Base-by-base conservation (phyloP, 2,797 vertebrate species). In the Catamblyrhynchus diadema region DNA sequence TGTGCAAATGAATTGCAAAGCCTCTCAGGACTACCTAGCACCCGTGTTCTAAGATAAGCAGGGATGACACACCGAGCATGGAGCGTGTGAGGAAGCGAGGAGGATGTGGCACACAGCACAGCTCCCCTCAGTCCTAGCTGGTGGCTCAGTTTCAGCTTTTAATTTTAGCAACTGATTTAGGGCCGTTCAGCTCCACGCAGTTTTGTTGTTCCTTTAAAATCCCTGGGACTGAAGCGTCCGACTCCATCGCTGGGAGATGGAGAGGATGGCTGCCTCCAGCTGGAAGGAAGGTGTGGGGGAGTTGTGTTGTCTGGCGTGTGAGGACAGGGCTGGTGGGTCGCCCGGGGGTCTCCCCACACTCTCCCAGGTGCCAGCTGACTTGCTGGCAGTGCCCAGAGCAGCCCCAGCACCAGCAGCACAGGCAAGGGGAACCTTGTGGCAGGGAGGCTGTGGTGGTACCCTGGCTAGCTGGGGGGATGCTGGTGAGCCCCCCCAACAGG, bases 131-230 rank as follows among this genome's bases (percentile, higher is more conserved):
- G 59, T 82, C 79, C 87, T 94, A 9, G 42, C 69, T 94, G 82
- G 93, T 70, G 72, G 88, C 95, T 96, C 87, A 72, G 73, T 94
- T 96, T 92, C 93, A 96, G 94, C 82, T 94, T 91, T 94, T 94
- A 91, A 93, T 95, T 96, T 96, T 96, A 96, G 93, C 66, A 87
- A n/a, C 77, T 18, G 82, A 78, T 93, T 94, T 88, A 83, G 69
- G 87, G 77, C 90, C 12, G 11, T 62, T 91, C 25, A 2, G 61
- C 60, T 92, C 86, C 90, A 72, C 17, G 1, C 6, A 0, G 44
- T 84, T 94, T 90, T 93, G 91, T 91, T 94, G 45, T 88, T 91
- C 25, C 90, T 96, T 74, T 73, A 79, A 79, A 94, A 79, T 89
- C 47, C n/a, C 56, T 54, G 67, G 47, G 73, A 69, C 72, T 7